Evolutionary conservation across 1,140 invertebrate species (phyloP).

Genomic region (Drosophila leontia): DNA sequence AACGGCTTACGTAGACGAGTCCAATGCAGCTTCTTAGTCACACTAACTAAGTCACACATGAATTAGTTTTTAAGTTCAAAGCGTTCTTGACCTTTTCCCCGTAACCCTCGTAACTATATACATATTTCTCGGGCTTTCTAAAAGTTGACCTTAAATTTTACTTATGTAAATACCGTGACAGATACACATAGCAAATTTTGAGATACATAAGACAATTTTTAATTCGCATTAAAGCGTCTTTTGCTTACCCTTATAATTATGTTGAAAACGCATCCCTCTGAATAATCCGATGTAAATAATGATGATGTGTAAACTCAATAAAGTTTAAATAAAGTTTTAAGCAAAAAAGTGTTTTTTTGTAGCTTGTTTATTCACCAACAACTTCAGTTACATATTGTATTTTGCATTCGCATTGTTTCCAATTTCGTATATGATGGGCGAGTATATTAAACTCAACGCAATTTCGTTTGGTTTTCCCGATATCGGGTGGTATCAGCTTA

Average conservation of each 20-base stretch:
- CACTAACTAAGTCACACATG: slow-evolving; percentile 24
- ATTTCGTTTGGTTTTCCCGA: slow-evolving; percentile 48
- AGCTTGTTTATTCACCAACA: slow-evolving; percentile 85
- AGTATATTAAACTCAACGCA: slow-evolving; percentile 66
- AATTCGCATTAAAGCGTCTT: slow-evolving; percentile 6
- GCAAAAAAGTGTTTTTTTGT: slow-evolving; percentile 50
- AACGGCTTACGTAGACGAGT: slow-evolving; percentile 52
- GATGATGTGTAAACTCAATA: slow-evolving; percentile 14
- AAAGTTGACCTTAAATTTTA: slow-evolving; percentile 75
- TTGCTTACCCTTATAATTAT: slow-evolving; percentile 11
- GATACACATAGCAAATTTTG: slow-evolving; percentile 44
- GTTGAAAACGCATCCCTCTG: slow-evolving; percentile 15
- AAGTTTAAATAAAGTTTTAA: slow-evolving; percentile 18
- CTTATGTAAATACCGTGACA: slow-evolving; percentile 30
- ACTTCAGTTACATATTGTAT: slow-evolving; percentile 80
- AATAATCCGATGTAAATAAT: slow-evolving; percentile 45
- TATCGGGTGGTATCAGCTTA: slow-evolving; percentile 52
- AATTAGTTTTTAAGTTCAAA: slow-evolving; percentile 62
- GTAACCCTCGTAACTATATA: not conserved
- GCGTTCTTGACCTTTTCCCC: slow-evolving; percentile 42
- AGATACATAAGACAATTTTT: slow-evolving; percentile 17
- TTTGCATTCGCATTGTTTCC: slow-evolving; percentile 53
- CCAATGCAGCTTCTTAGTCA: slow-evolving; percentile 36
- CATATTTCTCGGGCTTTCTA: slow-evolving; percentile 55
- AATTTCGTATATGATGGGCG: slow-evolving; percentile 48